Evolutionary conservation across 64 coral and sea anemone species (phyloP), one percentile per base, ranked within the genome.

Genomic region (Actinia tenebrosa): DNA sequence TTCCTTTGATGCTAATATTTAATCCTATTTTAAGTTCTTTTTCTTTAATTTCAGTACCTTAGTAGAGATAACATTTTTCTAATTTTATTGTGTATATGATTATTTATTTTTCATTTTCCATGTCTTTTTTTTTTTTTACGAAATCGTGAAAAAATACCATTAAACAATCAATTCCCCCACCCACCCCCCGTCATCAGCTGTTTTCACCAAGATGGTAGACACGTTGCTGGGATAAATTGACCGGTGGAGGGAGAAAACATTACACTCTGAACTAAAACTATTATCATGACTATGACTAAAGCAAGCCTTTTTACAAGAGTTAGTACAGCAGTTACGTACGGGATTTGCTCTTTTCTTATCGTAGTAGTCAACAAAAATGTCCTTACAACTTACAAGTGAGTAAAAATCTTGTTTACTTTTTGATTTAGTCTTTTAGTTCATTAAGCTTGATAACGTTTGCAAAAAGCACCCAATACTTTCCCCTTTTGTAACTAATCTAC

Each of bases 291-390:
- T 81, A 5, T 45, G 10, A 22, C 44, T 5, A 81, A 81, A 1
- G 43, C 79, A 9, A 81, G 50, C 50, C 22, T 81, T 50, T 81
- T 81, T 22, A 83, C 61, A 22, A 87, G 94, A 56, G 61, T 96
- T 56, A 20, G 64, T 59, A 96, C 91, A 8, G 94, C 94, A 78
- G 3, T 93, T 45, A 93, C 89, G 23, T 96, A 96, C 19, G 94
- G 88, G 10, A 42, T 90, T 25, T 93, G 94, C 66, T 96, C 94
- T 1, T 96, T 96, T 79, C 52, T 96, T 6, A 92, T 96, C 26
- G 91, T 96, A 0, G 94, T 96, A 13, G 61, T 96, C 25, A 96
- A 96, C 91, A 96, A 96, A 60, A 93, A 83, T 82, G 94, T 96
- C 1, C 72, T 96, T 6, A 96, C 94, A 72, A 90, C 87, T 50